A percentile compares a stretch with the other conserved stretches of the same genome.
phyloP scores from a whole-genome alignment of 2,888 invertebrate species.

The Polyommatus icarus region DNA sequence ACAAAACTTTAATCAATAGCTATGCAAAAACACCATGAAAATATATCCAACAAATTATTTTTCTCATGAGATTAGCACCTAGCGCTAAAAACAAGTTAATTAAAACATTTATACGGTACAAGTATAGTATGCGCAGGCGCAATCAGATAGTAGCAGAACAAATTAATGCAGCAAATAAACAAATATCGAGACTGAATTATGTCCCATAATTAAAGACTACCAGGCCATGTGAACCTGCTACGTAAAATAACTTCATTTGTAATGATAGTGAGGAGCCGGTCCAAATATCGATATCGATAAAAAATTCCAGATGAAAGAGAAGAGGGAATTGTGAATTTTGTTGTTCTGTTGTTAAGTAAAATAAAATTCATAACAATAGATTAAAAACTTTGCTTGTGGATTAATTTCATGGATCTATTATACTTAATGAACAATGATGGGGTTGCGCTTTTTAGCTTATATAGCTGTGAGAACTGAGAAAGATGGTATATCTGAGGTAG shows the following conservation, averaged over 20 bases:
- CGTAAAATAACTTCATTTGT: slow-evolving; percentile 51
- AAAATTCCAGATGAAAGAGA: not conserved
- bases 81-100: not conserved
- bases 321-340: too few relatives aligned
- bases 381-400: too few relatives aligned
- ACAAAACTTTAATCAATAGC: not conserved
- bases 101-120: not conserved
- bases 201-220: slow-evolving; percentile 69
- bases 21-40: not conserved
- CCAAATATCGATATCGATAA: not conserved
- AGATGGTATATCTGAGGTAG: too few relatives aligned
- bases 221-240: slow-evolving; percentile 51
- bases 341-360: too few relatives aligned
- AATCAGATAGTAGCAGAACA: slow-evolving; percentile 29
- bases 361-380: too few relatives aligned
- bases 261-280: not conserved
- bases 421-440: too few relatives aligned
- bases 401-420: too few relatives aligned
- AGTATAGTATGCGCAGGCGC: not conserved
- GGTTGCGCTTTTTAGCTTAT: too few relatives aligned
- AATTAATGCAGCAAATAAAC: slow-evolving; percentile 33
- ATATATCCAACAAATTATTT: not conserved
- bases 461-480: too few relatives aligned
- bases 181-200: slow-evolving; percentile 57
- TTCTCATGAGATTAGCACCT: not conserved